Percentiles rank a stretch among this genome's conserved stretches.
Conservation (phyloP, 2,113 vertebrate species). For the Dicrurus megarhynchus region DNA sequence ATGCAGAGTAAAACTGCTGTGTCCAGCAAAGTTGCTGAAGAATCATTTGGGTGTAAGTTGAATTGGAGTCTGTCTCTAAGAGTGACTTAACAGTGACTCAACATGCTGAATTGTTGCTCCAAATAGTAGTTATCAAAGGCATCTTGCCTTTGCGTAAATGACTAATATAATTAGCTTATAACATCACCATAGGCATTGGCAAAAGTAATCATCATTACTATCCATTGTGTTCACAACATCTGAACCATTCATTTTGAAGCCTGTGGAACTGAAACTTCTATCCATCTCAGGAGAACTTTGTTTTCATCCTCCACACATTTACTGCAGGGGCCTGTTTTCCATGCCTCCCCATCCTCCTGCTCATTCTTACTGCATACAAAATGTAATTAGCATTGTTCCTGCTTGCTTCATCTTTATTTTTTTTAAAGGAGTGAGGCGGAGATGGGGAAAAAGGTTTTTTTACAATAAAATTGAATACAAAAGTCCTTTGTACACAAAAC, state of each 20-base stretch:
- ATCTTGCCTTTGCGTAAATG: conserved; percentile 67
- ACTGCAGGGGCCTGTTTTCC: conserved; percentile 40
- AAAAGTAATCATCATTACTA: conserved; percentile 72
- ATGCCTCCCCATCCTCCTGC: conserved; percentile 58
- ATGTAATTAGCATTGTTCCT: conserved; percentile 62
- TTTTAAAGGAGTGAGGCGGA: not conserved
- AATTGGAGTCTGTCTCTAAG: conserved; percentile 28
- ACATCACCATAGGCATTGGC: conserved; percentile 65
- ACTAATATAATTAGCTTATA: conserved; percentile 71
- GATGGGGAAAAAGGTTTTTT: not conserved
- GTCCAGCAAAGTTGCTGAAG: not conserved
- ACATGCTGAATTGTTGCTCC: conserved; percentile 64
- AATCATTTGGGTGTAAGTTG: conserved; percentile 11
- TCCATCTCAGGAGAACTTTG: conserved; percentile 65
- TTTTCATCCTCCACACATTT: conserved; percentile 36
- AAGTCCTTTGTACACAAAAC: conserved; percentile 29
- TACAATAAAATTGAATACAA: conserved; percentile 31
- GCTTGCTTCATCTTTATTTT: not conserved
- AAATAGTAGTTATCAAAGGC: conserved; percentile 68
- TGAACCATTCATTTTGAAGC: conserved; percentile 67
- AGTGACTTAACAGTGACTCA: conserved; percentile 66
- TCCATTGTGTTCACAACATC: conserved; percentile 70
- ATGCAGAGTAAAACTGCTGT: not conserved
- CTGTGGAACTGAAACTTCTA: conserved; percentile 59
- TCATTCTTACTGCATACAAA: conserved; percentile 50